These are phyloP conservation scores for Leiothrix lutea DNA, from an alignment of 2,113 vertebrate species.

Conservation along the genomic window DNA sequence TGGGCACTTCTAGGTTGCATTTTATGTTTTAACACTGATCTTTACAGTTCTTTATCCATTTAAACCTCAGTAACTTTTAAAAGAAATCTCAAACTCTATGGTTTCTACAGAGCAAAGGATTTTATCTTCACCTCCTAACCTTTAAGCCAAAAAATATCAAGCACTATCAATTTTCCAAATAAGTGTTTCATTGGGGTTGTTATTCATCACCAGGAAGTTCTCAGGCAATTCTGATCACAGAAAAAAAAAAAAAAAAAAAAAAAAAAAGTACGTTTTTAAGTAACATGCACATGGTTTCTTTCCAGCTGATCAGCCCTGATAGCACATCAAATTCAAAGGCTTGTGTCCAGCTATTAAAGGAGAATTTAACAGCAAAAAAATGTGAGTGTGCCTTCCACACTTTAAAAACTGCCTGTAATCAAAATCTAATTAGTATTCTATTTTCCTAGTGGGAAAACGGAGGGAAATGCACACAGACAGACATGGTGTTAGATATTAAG, in stretches of 20 bases:
- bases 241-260: background rate
- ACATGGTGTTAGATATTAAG: constrained; percentile 21
- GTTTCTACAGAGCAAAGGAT: background rate
- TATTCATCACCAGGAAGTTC: background rate
- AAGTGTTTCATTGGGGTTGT: background rate
- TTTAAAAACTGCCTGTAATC: constrained; percentile 35
- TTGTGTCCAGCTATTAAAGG: background rate
- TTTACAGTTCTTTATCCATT: background rate
- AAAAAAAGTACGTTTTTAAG: background rate
- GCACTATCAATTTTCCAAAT: background rate
- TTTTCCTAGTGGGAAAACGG: constrained; percentile 37
- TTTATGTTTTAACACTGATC: background rate
- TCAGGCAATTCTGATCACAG: background rate
- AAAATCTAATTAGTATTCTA: constrained; percentile 46
- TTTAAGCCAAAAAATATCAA: background rate
- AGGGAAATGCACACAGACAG: constrained; percentile 9
- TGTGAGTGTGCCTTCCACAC: background rate
- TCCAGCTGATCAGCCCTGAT: background rate
- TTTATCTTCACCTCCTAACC: background rate
- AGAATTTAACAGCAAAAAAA: background rate
- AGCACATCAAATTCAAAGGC: background rate
- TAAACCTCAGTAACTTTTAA: background rate
- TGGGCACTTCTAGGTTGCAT: background rate
- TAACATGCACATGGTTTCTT: accelerated
- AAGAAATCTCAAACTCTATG: accelerated